Base-by-base conservation (phyloP, 2,797 vertebrate species). In the Chrysocyon brachyurus region DNA sequence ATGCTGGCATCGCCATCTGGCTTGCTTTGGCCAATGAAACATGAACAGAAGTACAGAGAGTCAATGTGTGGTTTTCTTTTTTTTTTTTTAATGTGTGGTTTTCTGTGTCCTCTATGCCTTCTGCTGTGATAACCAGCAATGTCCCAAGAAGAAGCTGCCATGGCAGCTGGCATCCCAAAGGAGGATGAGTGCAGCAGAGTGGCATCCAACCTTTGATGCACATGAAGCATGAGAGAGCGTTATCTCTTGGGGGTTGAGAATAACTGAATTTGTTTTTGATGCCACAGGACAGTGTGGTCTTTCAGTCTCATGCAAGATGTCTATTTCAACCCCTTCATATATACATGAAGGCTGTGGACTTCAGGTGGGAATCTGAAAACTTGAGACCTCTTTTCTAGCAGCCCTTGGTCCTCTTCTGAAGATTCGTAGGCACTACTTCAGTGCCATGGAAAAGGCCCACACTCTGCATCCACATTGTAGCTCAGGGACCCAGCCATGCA, bases 391-490 rank as follows among this genome's bases (percentile, higher is more conserved):
- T 70, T 52, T 70, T 24, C 31, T 16, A 26, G 52, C 26, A 40
- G 36, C 46, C 26, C 16, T 4, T 1, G 1, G 66, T 11, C 49
- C 31, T 28, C n/a, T 61, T 56, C 46, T 54, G n/a, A 68, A 79
- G 66, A 31, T 3, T 1, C 0, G 8, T 72, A 10, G 5, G 2
- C 40, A 16, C 12, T 2, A 0, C 5, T 63, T n/a, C 52, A 0
- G 1, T 14, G 31, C 22, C 36, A 8, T 54, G 40, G 52, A 40
- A 64, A 83, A 17, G 40, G 56, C 68, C 57, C 56, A 3, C 28
- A 0, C 72, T 36, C 4, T 0, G 9, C 2, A 1, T 28, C 24
- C 17, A 8, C 5, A 4, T 8, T 2, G 0, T 12, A 19, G n/a
- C 36, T 56, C 46, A 66, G 81, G 75, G 17, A 87, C n/a, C 19